Percentiles rank a stretch among this genome's conserved stretches.
phyloP scores from a whole-genome alignment of 2,888 invertebrate genomes.

The Drepanosiphum platanoidis region DNA sequence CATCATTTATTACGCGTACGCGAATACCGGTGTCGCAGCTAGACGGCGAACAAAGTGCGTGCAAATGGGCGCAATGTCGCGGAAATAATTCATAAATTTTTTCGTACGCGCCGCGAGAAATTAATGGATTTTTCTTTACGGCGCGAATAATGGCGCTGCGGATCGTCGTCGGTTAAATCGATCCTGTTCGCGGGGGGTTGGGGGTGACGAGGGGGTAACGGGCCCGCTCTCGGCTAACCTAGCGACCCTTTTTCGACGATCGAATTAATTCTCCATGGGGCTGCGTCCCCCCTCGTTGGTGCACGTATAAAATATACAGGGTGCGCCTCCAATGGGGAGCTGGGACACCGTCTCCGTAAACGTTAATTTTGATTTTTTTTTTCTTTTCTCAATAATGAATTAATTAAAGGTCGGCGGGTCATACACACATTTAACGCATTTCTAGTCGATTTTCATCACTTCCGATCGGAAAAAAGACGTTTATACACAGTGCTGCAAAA shows the following conservation, averaged over 20 bases:
- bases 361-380: too few relatives aligned
- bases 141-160: background rate
- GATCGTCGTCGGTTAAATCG: slow-evolving; percentile 27
- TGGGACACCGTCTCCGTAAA: too few relatives aligned
- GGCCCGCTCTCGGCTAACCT: background rate
- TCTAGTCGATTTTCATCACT: too few relatives aligned
- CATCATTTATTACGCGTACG: too few relatives aligned
- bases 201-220: background rate
- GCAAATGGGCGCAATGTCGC: background rate
- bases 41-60: background rate
- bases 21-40: background rate
- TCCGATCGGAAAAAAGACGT: too few relatives aligned
- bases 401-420: too few relatives aligned
- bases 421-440: too few relatives aligned
- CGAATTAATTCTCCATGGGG: slow-evolving; percentile 22
- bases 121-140: slow-evolving; percentile 31
- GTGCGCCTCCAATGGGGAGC: too few relatives aligned
- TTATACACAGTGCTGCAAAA: too few relatives aligned
- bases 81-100: slow-evolving; percentile 33
- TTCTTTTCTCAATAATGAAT: too few relatives aligned
- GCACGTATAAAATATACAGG: too few relatives aligned
- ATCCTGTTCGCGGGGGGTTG: background rate
- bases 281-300: slow-evolving; percentile 9
- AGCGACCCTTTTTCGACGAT: slow-evolving; percentile 6
- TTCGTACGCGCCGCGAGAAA: background rate